Evolutionary conservation across 2,888 invertebrate species (phyloP).

Genomic region (Volucella inflata): DNA sequence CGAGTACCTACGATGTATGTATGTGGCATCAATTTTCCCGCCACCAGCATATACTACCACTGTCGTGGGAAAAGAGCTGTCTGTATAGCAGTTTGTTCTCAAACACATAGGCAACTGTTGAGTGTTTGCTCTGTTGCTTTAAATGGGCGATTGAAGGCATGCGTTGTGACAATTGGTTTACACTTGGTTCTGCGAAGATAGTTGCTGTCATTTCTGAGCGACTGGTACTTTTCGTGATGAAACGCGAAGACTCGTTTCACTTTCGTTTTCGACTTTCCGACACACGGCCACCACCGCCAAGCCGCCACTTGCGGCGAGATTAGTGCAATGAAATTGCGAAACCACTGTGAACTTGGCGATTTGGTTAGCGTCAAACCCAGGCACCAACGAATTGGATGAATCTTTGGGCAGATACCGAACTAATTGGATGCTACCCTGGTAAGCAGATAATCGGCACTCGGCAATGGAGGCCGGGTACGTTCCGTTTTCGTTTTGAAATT

Average conservation of each 20-base stretch:
- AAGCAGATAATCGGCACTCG: conserved; percentile 68
- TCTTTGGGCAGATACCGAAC: background rate
- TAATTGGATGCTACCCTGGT: conserved; percentile 57
- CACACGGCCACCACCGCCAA: conserved; percentile 56
- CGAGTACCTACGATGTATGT: no score
- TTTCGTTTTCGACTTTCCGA: conserved; percentile 73
- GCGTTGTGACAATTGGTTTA: conserved; percentile 11
- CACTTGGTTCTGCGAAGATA: background rate
- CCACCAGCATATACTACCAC: no score
- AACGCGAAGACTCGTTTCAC: conserved; percentile 76
- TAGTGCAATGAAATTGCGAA: conserved; percentile 29
- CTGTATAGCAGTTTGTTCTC: no score
- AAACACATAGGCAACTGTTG: no score
- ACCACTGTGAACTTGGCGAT: conserved; percentile 11
- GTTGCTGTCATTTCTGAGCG: conserved; percentile 36
- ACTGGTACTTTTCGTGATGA: conserved; percentile 72
- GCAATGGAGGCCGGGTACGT: conserved; percentile 65
- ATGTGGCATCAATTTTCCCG: no score
- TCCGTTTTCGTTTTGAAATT: background rate
- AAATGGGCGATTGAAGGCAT: conserved; percentile 1
- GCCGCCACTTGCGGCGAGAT: conserved; percentile 56
- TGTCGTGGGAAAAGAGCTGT: no score
- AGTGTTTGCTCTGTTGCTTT: no score
- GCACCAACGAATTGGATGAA: background rate
- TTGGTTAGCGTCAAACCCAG: no score